Evolutionary conservation across 2,888 invertebrate species (phyloP).

Genomic region (Frankliniella intonsa): DNA sequence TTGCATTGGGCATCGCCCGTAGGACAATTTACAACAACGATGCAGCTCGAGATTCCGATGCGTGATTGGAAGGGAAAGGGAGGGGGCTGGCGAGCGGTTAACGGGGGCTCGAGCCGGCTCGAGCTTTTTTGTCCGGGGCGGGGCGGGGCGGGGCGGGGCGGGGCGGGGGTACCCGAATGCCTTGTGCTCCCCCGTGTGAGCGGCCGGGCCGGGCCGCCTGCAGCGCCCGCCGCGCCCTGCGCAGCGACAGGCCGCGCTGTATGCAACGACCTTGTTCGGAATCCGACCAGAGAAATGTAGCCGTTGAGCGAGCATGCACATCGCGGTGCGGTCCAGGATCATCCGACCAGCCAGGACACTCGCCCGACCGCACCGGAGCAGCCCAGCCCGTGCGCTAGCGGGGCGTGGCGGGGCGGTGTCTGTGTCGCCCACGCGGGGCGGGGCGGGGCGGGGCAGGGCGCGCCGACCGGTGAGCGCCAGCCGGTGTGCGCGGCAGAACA

Average conservation of each 20-base stretch:
- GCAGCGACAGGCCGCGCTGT: too few relatives aligned
- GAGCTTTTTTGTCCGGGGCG: not conserved
- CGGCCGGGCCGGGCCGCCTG: too few relatives aligned
- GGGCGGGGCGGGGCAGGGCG: not conserved
- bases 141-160: not conserved
- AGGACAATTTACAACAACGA: constrained; percentile 22
- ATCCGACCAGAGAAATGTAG: too few relatives aligned
- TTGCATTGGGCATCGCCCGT: constrained; percentile 1
- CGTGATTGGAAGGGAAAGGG: not conserved
- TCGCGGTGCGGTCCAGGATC: too few relatives aligned
- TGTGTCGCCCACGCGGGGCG: not conserved
- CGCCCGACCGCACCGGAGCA: too few relatives aligned
- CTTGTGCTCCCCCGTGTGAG: not conserved
- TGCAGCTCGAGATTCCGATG: not conserved
- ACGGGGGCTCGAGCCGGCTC: too few relatives aligned
- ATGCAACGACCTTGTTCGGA: too few relatives aligned
- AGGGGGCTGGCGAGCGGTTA: not conserved
- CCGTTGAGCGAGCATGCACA: too few relatives aligned
- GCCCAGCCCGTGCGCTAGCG: too few relatives aligned
- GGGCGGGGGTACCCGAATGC: not conserved
- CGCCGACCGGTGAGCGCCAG: not conserved
- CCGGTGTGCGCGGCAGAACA: too few relatives aligned
- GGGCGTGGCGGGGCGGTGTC: not conserved
- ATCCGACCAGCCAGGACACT: too few relatives aligned
- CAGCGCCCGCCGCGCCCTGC: too few relatives aligned